phyloP scores from a whole-genome alignment of 2,888 invertebrate genomes.

The Leucophora obtusa region DNA sequence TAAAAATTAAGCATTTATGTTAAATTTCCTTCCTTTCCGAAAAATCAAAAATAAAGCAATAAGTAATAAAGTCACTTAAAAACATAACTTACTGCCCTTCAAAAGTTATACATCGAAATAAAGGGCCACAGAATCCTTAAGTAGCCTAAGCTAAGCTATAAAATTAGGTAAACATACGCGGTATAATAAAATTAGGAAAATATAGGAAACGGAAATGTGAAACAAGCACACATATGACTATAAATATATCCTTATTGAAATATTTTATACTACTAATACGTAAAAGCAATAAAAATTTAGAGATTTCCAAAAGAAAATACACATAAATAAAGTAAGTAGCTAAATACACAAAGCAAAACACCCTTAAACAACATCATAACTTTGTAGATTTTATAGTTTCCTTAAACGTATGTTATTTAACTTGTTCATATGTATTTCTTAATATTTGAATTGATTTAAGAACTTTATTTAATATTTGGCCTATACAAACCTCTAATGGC shows the following conservation, averaged over 20 bases:
- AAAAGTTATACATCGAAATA: conserved; percentile 16
- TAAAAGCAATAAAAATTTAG: conserved; percentile 56
- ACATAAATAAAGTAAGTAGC: conserved; percentile 32
- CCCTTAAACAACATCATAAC: conserved; percentile 24
- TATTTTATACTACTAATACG: conserved; percentile 30
- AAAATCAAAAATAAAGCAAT: conserved; percentile 5
- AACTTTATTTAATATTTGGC: background rate
- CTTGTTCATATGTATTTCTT: too few relatives aligned
- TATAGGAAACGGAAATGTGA: conserved; percentile 8
- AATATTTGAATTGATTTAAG: conserved; percentile 26
- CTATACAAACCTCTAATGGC: conserved; percentile 19
- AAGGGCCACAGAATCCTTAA: conserved; percentile 11
- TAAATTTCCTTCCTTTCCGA: conserved; percentile 27
- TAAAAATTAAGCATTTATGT: conserved; percentile 22
- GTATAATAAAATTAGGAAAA: conserved; percentile 53
- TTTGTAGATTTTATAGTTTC: conserved; percentile 49
- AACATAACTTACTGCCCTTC: conserved; percentile 12
- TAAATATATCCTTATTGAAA: background rate
- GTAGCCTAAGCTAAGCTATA: conserved; percentile 41
- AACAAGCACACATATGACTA: conserved; percentile 30
- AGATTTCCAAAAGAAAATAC: conserved; percentile 47
- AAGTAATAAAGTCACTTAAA: conserved; percentile 32
- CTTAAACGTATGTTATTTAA: conserved; percentile 19
- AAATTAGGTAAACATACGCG: conserved; percentile 59
- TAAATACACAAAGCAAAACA: conserved; percentile 1